phyloP scores from a whole-genome alignment of 2,797 vertebrate species.

The Aselliscus stoliczkanus region DNA sequence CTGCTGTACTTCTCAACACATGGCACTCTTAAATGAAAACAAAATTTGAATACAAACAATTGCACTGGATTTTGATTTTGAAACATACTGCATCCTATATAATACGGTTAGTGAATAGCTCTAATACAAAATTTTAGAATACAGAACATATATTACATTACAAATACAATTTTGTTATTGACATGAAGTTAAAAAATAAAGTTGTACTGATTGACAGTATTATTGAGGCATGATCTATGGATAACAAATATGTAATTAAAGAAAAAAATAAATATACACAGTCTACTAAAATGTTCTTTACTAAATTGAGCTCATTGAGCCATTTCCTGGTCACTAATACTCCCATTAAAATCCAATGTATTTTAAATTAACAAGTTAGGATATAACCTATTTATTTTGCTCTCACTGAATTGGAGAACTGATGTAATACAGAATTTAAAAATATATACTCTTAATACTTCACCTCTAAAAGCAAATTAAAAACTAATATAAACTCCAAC shows the following conservation, averaged over 20 bases:
- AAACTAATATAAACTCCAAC: constrained; percentile 30
- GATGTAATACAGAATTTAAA: background rate
- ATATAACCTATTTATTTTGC: background rate
- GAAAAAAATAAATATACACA: constrained; percentile 2
- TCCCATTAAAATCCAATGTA: background rate
- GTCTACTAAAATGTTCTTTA: background rate
- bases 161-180: background rate
- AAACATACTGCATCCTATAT: background rate
- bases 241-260: constrained; percentile 7
- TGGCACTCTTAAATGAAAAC: background rate
- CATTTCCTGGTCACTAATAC: background rate
- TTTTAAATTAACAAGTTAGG: background rate
- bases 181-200: background rate
- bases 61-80: background rate
- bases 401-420: background rate
- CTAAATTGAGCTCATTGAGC: background rate
- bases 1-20: background rate
- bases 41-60: background rate
- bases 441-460: background rate
- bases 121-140: background rate
- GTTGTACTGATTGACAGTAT: background rate
- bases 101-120: background rate
- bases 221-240: background rate
- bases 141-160: background rate
- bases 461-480: constrained; percentile 11